Evolutionary conservation across 2,113 vertebrate genomes (phyloP).

Genomic region (Tupaia chinensis): DNA sequence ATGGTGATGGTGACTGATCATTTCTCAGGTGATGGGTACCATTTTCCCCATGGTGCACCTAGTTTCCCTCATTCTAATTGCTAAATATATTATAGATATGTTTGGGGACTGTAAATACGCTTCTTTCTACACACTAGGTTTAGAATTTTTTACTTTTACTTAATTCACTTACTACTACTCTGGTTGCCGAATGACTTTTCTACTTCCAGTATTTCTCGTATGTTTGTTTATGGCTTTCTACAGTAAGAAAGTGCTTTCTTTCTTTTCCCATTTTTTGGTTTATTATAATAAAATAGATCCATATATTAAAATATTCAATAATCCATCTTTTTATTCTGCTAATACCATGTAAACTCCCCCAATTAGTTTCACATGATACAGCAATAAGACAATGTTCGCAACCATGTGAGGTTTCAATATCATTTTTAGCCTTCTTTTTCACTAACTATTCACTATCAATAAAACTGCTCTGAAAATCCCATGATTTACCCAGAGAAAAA

Average conservation of each 20-base stretch:
- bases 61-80: not conserved
- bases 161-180: not conserved
- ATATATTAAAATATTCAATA: not conserved
- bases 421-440: constrained; percentile 18
- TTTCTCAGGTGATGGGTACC: not conserved
- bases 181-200: not conserved
- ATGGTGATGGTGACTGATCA: not conserved
- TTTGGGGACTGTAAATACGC: not conserved
- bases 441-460: not conserved
- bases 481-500: constrained; percentile 17
- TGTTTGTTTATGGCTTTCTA: not conserved
- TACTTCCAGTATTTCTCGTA: not conserved
- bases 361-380: not conserved
- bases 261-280: not conserved
- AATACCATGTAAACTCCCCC: not conserved
- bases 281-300: not conserved
- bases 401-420: not conserved
- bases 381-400: not conserved
- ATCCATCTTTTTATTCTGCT: not conserved
- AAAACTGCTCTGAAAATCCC: constrained; percentile 13
- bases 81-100: not conserved
- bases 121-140: not conserved
- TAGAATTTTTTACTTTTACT: not conserved
- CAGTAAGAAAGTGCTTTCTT: not conserved
- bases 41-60: not conserved